Evolutionary conservation across 2,888 invertebrate species (phyloP), one percentile per base, ranked within the genome.

Genomic region (Hipparchia semele): DNA sequence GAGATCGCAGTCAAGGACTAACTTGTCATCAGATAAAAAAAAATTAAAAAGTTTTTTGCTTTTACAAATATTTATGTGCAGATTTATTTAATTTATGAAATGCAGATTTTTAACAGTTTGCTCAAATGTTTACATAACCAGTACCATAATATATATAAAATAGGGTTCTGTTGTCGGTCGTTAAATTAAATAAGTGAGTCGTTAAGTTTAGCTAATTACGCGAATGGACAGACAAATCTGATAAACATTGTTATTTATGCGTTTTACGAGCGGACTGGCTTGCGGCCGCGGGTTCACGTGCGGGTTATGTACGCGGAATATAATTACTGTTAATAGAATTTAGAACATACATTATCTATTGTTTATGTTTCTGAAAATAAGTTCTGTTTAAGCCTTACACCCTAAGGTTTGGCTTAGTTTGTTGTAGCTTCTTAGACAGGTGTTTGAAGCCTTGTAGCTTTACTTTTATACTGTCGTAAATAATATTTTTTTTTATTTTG

Each of bases 191-290:
- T 80, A 80, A 80, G 80, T 80, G 81, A 81, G 80, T 80, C 82
- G 79, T 82, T 81, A 81, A 79, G 82, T 80, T 80, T 80, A 79
- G 79, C 80, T 80, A 81, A 82, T 82, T 81, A 81, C 81, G 76
- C 78, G 73, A 79, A 80, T 77, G 80, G 80, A 82, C 80, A 78
- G 81, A 82, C 82, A 82, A 82, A 82, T 82, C 80, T 79, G 80
- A 80, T 81, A 80, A 80, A 80, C 80, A 82, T 82, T 81, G 81
- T 80, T 82, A 81, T 82, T 80, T 80, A 82, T 80, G 78, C 69
- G 77, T 77, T 77, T 77, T 78, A 79, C 75, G 76, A 76, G 73
- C 77, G 76, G 74, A 75, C 78, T 78, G 71, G 74, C 77, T 74
- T 64, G 58, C 73, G 73, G 73, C 76, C 78, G 77, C 74, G 72